Base-by-base conservation (phyloP, 2,113 vertebrate species). In the Prietella phreatophila region DNA sequence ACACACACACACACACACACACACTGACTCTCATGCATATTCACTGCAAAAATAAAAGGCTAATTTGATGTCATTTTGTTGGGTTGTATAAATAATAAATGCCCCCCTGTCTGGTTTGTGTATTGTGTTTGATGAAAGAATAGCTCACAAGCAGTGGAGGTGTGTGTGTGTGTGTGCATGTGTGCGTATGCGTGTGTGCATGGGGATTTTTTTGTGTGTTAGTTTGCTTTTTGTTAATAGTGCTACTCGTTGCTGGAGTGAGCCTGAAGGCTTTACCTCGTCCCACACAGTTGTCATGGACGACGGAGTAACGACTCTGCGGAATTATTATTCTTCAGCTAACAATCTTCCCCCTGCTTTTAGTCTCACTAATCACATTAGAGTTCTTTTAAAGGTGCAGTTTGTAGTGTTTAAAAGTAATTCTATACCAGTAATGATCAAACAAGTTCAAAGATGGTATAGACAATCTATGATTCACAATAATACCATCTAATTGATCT, bases 191-290 rank as follows among this genome's bases (percentile, higher is more conserved):
- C n/a, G n/a, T 63, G 90, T 90, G 85, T 89, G 87, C 93, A 92
- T 92, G 93, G 93, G 91, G 93, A 93, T 65, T 47, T 73, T 82
- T 36, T 47, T 88, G 81, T 87, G 82, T 75, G 67, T 88, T 89
- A 89, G 85, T 89, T 84, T 90, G 84, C 85, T 82, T 82, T 90
- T 80, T 84, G 79, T 85, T 85, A 89, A 89, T 87, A 88, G 91
- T 79, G 56, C 25, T 75, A 76, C 84, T 55, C 50, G 85, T 91
- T 89, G 82, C 90, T 73, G 69, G 81, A 80, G 84, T 85, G 42
- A 87, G n/a, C 80, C 86, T 69, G 85, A 83, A 73, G 84, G 76
- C 75, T 83, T 63, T 76, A 73, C 61, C 87, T 88, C 75, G 6
- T 82, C 84, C 89, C 81, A 84, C 88, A 85, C 80, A 53, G 88